A percentile compares a stretch with the other conserved stretches of the same genome.
Evolutionary conservation across 2,797 vertebrate genomes (phyloP).

Genomic region (Streptopelia turtur): DNA sequence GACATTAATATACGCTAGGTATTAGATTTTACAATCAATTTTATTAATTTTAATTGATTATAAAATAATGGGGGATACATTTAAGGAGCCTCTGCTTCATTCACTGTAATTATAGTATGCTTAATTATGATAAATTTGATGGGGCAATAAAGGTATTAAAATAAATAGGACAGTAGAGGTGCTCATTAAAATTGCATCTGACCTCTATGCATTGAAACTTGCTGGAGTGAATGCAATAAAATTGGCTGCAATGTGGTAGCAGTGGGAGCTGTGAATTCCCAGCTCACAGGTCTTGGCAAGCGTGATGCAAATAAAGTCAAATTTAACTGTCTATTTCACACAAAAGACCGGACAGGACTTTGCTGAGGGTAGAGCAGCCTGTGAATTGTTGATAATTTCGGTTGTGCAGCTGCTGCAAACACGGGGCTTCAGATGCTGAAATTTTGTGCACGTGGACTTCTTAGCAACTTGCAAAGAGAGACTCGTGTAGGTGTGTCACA

Average conservation of each 20-base stretch:
- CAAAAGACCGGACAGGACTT: background rate
- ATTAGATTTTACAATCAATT: conserved; percentile 62
- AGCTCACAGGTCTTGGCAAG: conserved; percentile 28
- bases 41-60: conserved; percentile 74
- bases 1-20: conserved; percentile 30
- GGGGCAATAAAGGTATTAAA: conserved; percentile 67
- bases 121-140: conserved; percentile 67
- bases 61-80: conserved; percentile 50
- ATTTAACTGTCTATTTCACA: background rate
- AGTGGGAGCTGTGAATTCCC: conserved; percentile 28
- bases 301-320: background rate
- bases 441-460: background rate
- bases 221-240: conserved; percentile 29
- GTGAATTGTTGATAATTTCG: conserved; percentile 34
- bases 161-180: conserved; percentile 52
- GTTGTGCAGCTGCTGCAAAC: conserved; percentile 38
- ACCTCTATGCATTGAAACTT: conserved; percentile 19
- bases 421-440: background rate
- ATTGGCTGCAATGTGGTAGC: background rate
- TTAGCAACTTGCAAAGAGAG: background rate
- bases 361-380: conserved; percentile 1
- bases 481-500: background rate
- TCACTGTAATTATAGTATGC: conserved; percentile 52
- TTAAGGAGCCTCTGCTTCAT: conserved; percentile 61
- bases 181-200: conserved; percentile 67